These are phyloP conservation scores for Brachionus rubens DNA, from an alignment of 1,140 invertebrate genomes.

Conservation along the genomic window DNA sequence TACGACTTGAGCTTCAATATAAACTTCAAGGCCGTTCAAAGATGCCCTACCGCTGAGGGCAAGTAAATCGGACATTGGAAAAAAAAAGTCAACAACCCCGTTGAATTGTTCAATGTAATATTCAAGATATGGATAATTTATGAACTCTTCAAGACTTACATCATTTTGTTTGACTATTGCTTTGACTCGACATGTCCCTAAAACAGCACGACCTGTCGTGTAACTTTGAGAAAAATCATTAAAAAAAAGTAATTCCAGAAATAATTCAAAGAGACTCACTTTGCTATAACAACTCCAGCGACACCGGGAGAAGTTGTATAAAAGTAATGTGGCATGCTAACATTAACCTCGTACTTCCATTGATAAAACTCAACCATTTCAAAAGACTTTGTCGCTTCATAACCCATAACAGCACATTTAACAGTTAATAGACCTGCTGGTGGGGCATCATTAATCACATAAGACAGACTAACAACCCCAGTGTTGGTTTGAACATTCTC, in stretches of 20 bases:
- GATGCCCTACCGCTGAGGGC: slow-evolving; percentile 55
- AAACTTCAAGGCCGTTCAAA: slow-evolving; percentile 78
- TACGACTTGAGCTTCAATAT: slow-evolving; percentile 72
- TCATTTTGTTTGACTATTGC: slow-evolving; percentile 62
- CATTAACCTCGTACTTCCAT: too few species aligned
- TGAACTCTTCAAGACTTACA: not conserved
- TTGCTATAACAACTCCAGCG: slow-evolving; percentile 79
- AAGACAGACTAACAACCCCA: slow-evolving; percentile 60
- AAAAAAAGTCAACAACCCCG: slow-evolving; percentile 78
- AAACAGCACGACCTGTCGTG: slow-evolving; percentile 60
- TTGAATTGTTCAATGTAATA: slow-evolving; percentile 64
- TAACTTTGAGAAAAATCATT: slow-evolving; percentile 54
- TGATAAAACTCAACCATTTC: slow-evolving; percentile 64
- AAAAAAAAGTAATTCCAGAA: not conserved
- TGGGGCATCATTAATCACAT: slow-evolving; percentile 83
- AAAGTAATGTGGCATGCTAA: too few species aligned
- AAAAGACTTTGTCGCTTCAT: slow-evolving; percentile 33
- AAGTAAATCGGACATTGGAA: slow-evolving; percentile 72
- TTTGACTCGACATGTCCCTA: slow-evolving; percentile 78
- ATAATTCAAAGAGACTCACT: slow-evolving; percentile 67
- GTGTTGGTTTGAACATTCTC: slow-evolving; percentile 72
- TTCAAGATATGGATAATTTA: slow-evolving; percentile 33
- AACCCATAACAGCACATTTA: slow-evolving; percentile 69
- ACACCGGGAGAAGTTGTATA: slow-evolving; percentile 76
- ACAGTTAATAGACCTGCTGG: slow-evolving; percentile 87